These are phyloP conservation scores for Orius insidiosus DNA, from an alignment of 1,140 invertebrate genomes.

Conservation along the genomic window DNA sequence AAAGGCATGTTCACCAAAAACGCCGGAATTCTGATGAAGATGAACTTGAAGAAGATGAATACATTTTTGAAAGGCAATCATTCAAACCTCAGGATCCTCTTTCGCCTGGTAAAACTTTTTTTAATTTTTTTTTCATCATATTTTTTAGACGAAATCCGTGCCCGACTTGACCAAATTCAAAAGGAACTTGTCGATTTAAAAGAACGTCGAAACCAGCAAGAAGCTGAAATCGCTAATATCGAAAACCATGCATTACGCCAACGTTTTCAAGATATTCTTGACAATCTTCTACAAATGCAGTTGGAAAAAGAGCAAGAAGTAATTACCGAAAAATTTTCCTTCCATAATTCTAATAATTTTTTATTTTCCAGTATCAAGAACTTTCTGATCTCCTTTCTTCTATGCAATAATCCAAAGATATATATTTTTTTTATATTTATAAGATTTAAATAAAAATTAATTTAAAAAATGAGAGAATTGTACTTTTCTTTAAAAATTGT, in stretches of 20 bases:
- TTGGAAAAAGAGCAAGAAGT: conserved; percentile 64
- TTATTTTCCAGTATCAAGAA: too few species aligned
- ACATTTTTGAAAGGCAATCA: background rate
- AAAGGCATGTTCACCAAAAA: conserved; percentile 20
- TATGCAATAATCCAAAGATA: too few species aligned
- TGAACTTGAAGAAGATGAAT: conserved; percentile 6
- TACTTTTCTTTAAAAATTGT: too few species aligned
- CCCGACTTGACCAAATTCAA: conserved; percentile 27
- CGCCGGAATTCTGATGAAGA: background rate
- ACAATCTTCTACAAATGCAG: conserved; percentile 58
- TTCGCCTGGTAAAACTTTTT: too few species aligned
- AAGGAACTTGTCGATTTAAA: conserved; percentile 53
- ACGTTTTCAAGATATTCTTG: conserved; percentile 61
- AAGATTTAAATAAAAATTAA: too few species aligned
- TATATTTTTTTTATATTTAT: too few species aligned
- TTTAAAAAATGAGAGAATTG: too few species aligned
- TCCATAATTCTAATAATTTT: too few species aligned
- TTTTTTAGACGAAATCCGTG: conserved; percentile 20
- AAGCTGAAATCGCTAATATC: conserved; percentile 65
- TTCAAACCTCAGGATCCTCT: too few species aligned
- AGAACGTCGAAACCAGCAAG: conserved; percentile 52
- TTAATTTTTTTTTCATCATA: background rate
- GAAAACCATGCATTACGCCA: conserved; percentile 69
- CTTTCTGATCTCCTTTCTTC: too few species aligned
- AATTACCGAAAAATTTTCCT: too few species aligned